Evolutionary conservation across 2,113 vertebrate species (phyloP).

Genomic region (Ahaetulla prasina): DNA sequence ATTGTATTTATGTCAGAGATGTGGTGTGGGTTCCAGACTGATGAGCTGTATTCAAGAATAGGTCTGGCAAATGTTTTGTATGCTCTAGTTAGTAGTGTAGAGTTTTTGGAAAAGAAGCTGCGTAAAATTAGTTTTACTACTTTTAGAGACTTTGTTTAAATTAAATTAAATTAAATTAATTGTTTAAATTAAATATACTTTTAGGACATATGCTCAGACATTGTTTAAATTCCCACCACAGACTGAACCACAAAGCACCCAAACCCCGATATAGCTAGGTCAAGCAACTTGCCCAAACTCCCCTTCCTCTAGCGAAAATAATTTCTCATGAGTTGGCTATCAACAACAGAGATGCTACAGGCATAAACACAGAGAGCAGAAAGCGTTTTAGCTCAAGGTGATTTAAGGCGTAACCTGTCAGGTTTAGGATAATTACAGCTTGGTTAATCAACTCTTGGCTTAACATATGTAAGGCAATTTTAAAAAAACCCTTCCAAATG

Average conservation of each 20-base stretch:
- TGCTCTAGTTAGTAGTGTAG: too few species aligned
- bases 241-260: not conserved
- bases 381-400: not conserved
- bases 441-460: not conserved
- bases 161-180: too few species aligned
- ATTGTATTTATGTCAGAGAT: too few species aligned
- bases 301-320: not conserved
- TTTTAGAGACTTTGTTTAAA: too few species aligned
- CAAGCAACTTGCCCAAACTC: not conserved
- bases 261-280: not conserved
- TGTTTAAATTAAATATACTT: too few species aligned
- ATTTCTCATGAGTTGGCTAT: not conserved
- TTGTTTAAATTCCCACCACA: not conserved
- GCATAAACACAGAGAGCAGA: not conserved
- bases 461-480: not conserved
- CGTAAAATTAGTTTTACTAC: too few species aligned
- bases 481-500: not conserved
- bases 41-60: too few species aligned
- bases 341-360: not conserved
- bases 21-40: too few species aligned
- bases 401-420: not conserved
- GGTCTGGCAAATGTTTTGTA: too few species aligned
- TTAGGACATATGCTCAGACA: not conserved
- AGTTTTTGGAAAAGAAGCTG: too few species aligned
- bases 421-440: not conserved